Evolutionary conservation across 2,797 vertebrate genomes (phyloP), one percentile per base, ranked within the genome.

Genomic region (Labeo calbasu): DNA sequence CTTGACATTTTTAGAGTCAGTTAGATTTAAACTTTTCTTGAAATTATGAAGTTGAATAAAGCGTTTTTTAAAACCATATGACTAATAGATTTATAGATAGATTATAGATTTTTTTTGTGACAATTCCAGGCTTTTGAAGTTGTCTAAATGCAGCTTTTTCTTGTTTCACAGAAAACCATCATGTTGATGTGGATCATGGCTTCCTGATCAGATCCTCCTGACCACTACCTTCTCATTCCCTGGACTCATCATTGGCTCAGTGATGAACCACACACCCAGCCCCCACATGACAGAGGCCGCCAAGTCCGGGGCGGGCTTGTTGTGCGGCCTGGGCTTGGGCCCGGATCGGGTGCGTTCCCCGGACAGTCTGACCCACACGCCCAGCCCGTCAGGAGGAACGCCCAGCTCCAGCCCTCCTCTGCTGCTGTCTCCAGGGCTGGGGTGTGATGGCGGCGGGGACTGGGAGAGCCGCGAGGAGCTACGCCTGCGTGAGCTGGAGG

Each of bases 401-500:
- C 97, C 97, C 3, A 97, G 97, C 0, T 97, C 97, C 0, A 97
- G 97, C 2, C 96, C 96, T 0, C 96, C 96, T 0, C 90, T 96
- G 83, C 94, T 96, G 25, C 89, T 96, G 2, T 96, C 96, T 0
- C 92, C 95, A 0, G 93, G 96, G 0, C 92, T 95, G 70, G 90
- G 91, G 23, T 91, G 91, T 9, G 88, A 92, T 2, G 93, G 82
- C 1, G 95, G 96, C 0, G 96, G 95, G 0, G 98, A 99, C 94
- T 99, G 97, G 98, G 97, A 99, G 92, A 96, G 97, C 90, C 95
- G 97, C 0, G 98, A 99, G 91, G 98, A 99, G 93, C 94, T 99
- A 86, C 95, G 97, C 15, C 94, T 98, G 82, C 92, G 97, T n/a
- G 98, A 99, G 91, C 93, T 99, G 90, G 98, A 99, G 92, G 98